Evolutionary conservation across 2,113 vertebrate genomes (phyloP).

Genomic region (Malurus alboscapulatus): DNA sequence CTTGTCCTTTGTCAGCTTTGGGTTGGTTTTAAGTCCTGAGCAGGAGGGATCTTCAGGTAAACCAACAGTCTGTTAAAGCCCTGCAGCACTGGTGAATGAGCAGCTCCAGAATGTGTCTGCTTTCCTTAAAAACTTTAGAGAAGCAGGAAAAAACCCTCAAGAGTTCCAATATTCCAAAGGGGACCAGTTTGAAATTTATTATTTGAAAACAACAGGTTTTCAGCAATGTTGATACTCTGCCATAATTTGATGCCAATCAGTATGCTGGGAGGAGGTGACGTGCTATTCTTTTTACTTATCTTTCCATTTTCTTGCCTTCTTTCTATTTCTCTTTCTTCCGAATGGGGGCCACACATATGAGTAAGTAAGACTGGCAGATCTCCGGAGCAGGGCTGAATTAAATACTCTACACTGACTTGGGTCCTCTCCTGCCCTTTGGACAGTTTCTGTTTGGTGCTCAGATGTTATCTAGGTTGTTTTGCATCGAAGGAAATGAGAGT

Average conservation of each 20-base stretch:
- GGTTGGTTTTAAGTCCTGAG: not conserved
- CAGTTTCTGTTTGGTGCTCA: not conserved
- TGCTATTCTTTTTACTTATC: not conserved
- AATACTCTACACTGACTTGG: not conserved
- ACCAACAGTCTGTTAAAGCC: not conserved
- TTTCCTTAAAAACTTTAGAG: not conserved
- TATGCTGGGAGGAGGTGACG: accelerated
- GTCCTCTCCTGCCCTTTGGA: not conserved
- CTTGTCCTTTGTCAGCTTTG: not conserved
- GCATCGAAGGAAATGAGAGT: not conserved
- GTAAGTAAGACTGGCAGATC: not conserved
- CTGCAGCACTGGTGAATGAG: not conserved
- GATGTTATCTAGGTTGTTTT: not conserved
- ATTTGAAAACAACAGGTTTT: not conserved
- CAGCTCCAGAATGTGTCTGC: not conserved
- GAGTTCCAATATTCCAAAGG: not conserved
- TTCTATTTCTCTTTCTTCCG: not conserved
- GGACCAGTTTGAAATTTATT: not conserved
- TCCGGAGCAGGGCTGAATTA: not conserved
- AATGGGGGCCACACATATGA: not conserved
- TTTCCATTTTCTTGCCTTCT: not conserved
- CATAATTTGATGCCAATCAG: not conserved
- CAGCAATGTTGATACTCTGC: not conserved
- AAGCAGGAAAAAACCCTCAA: not conserved
- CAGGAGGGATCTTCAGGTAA: not conserved